Percentiles rank a stretch among this genome's conserved stretches.
phyloP scores from a whole-genome alignment of 92 coral and sea anemone genomes.

The Porites cylindrica region DNA sequence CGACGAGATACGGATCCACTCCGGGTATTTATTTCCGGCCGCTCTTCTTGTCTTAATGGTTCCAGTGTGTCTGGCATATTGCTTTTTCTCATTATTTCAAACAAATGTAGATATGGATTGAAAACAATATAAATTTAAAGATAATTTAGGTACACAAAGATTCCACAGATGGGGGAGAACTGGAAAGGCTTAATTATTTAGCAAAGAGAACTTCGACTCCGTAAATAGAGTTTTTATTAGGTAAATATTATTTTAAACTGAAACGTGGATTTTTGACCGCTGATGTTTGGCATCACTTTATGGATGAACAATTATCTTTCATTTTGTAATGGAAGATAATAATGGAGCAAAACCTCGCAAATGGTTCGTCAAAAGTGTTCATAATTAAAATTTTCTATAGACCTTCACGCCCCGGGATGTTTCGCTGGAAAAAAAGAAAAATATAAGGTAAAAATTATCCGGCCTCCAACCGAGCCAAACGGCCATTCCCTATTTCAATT shows the following conservation, averaged over 20 bases:
- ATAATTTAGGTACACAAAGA: slow-evolving; percentile 8
- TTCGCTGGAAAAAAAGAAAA: background rate
- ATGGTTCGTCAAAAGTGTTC: background rate
- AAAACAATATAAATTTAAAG: slow-evolving; percentile 5
- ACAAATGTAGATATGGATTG: slow-evolving; percentile 13
- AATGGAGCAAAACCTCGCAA: background rate
- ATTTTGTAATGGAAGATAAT: background rate
- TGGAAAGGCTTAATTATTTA: background rate
- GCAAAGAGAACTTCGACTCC: background rate
- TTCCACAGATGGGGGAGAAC: background rate
- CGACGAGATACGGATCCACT: background rate
- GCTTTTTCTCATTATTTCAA: slow-evolving; percentile 33
- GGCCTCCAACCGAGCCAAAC: slow-evolving; percentile 17
- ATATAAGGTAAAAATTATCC: slow-evolving; percentile 3
- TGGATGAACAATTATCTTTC: too few species aligned
- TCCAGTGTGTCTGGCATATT: slow-evolving; percentile 26
- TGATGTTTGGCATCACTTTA: background rate
- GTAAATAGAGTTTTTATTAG: background rate
- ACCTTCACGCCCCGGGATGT: background rate
- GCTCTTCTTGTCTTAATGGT: slow-evolving; percentile 19
- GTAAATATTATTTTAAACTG: too few species aligned
- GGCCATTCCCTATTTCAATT: background rate
- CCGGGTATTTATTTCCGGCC: slow-evolving; percentile 27
- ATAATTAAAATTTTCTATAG: slow-evolving; percentile 1
- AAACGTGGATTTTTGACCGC: background rate